Evolutionary conservation across 2,113 vertebrate species (phyloP).

Genomic region (Tamias sibiricus): DNA sequence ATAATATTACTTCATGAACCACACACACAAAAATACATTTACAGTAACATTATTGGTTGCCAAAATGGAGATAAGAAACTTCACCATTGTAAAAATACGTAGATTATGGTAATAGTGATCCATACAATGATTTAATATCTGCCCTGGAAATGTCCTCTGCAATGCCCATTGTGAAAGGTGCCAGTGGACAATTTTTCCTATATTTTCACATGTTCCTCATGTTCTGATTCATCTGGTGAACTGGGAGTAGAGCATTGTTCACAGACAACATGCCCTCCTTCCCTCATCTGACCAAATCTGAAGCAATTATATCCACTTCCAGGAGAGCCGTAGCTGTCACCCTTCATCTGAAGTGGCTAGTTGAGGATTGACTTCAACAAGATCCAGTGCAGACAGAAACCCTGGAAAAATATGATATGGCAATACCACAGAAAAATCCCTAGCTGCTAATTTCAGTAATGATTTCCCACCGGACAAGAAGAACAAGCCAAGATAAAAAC

Average conservation of each 20-base stretch:
- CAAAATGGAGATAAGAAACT: conserved; percentile 79
- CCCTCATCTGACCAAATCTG: conserved; percentile 95
- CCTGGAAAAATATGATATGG: conserved; percentile 85
- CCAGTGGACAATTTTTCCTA: conserved; percentile 72
- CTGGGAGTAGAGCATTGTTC: conserved; percentile 89
- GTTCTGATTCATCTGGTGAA: conserved; percentile 89
- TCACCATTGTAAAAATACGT: conserved; percentile 77
- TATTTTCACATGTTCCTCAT: conserved; percentile 87
- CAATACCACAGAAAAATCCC: not conserved
- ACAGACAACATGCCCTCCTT: conserved; percentile 89
- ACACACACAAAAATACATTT: conserved; percentile 77
- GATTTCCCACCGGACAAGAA: not conserved
- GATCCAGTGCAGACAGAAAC: conserved; percentile 95
- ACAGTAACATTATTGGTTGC: conserved; percentile 75
- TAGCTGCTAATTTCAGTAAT: not conserved
- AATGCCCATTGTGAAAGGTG: conserved; percentile 72
- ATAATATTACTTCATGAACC: conserved; percentile 65
- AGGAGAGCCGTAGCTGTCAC: conserved; percentile 91
- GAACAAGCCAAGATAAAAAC: not conserved
- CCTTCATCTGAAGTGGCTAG: conserved; percentile 90
- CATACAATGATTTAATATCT: conserved; percentile 53
- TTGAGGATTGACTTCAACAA: conserved; percentile 97
- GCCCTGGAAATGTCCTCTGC: conserved; percentile 57
- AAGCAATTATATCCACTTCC: conserved; percentile 94
- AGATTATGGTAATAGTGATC: conserved; percentile 75